Evolutionary conservation across 2,888 invertebrate species (phyloP).

Genomic region (Creontiades dilutus): DNA sequence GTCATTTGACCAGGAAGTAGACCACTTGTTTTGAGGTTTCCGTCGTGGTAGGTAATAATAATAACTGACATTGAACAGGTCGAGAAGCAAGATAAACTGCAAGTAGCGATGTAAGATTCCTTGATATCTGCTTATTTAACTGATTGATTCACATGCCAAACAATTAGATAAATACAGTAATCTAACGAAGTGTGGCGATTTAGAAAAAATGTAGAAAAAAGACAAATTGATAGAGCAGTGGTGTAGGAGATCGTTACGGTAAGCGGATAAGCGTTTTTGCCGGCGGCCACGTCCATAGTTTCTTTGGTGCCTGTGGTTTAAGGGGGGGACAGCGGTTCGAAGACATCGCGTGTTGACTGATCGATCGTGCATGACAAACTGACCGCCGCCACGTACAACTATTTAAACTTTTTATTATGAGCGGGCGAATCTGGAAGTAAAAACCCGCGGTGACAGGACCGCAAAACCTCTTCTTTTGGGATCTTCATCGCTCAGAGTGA

Average conservation of each 20-base stretch:
- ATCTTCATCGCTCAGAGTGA: background rate
- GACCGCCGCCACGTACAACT: conserved; percentile 61
- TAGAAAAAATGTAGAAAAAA: background rate
- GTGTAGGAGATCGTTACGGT: conserved; percentile 27
- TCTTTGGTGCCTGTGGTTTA: conserved; percentile 53
- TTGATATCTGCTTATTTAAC: no score
- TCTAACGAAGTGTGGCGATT: background rate
- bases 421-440: conserved; percentile 41
- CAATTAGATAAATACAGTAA: background rate
- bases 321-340: background rate
- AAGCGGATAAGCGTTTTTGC: conserved; percentile 39
- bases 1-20: no score
- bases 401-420: conserved; percentile 60
- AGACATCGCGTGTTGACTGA: conserved; percentile 59
- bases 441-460: conserved; percentile 44
- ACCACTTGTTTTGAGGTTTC: no score
- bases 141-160: no score
- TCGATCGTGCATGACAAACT: conserved; percentile 64
- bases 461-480: conserved; percentile 17
- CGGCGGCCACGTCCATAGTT: conserved; percentile 22
- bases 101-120: no score
- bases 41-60: no score
- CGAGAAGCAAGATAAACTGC: no score
- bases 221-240: conserved; percentile 1
- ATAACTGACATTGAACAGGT: no score